Percentiles rank a stretch among this genome's conserved stretches.
Conservation (phyloP, 2,113 vertebrate genomes). For the Eubucco bourcierii region DNA sequence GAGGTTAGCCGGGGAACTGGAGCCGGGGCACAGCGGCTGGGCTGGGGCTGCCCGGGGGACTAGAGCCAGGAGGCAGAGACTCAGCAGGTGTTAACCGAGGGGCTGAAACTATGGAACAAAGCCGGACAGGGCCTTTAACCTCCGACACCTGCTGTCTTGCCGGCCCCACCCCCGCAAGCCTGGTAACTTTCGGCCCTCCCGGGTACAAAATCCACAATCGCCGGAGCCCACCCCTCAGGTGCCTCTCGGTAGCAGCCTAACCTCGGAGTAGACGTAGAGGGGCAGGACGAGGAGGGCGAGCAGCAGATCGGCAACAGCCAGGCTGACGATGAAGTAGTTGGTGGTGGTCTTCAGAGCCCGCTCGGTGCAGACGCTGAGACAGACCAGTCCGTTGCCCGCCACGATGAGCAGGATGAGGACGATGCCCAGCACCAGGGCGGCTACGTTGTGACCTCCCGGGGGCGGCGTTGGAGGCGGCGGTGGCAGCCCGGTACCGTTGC, state of each 20-base stretch:
- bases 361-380: constrained; percentile 88
- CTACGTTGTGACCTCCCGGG: constrained; percentile 59
- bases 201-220: not conserved
- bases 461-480: not conserved
- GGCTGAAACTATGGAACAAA: not conserved
- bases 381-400: constrained; percentile 89
- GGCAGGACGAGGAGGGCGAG: constrained; percentile 91
- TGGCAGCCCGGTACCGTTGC: not conserved
- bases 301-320: constrained; percentile 89
- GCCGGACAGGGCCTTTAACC: not conserved
- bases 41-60: not conserved
- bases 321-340: constrained; percentile 94
- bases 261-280: constrained; percentile 92
- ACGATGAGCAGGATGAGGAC: constrained; percentile 83
- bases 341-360: constrained; percentile 92
- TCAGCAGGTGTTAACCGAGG: not conserved
- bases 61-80: not conserved
- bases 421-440: constrained; percentile 83
- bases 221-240: not conserved
- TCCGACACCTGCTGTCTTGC: fast-evolving
- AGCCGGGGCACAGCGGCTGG: too few relatives aligned
- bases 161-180: not conserved
- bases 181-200: not conserved
- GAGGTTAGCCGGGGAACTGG: too few relatives aligned
- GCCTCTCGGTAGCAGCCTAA: constrained; percentile 49